These are phyloP conservation scores for Hemistola chrysoprasaria DNA, from an alignment of 2,888 invertebrate genomes.

Conservation along the genomic window DNA sequence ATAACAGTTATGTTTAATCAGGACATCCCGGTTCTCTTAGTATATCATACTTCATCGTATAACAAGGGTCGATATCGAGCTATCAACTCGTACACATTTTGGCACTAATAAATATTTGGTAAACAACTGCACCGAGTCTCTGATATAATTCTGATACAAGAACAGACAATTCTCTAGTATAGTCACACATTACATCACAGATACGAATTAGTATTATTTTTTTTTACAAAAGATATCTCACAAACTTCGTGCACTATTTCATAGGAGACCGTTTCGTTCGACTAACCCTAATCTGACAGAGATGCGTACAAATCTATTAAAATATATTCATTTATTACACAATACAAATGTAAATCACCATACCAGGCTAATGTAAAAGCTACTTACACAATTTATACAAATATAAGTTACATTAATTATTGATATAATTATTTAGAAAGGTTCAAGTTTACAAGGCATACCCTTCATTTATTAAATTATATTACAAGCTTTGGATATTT, in stretches of 20 bases:
- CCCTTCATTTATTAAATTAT: conserved; percentile 12
- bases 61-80: conserved; percentile 11
- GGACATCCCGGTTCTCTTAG: background rate
- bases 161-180: conserved; percentile 19
- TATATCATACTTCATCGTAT: background rate
- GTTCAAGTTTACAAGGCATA: conserved; percentile 24
- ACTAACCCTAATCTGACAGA: conserved; percentile 16
- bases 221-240: conserved; percentile 25
- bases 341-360: conserved; percentile 39
- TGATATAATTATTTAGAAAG: conserved; percentile 25
- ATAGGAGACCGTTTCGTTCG: conserved; percentile 16
- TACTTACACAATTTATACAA: conserved; percentile 39
- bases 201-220: conserved; percentile 27
- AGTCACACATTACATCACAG: conserved; percentile 28
- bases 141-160: conserved; percentile 17
- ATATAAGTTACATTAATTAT: conserved; percentile 24
- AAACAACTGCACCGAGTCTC: conserved; percentile 3
- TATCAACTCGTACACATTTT: conserved; percentile 13
- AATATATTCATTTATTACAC: conserved; percentile 37
- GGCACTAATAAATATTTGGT: conserved; percentile 23
- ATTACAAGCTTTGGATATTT: conserved; percentile 32
- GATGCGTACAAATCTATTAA: conserved; percentile 38
- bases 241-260: conserved; percentile 21
- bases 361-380: conserved; percentile 34
- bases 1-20: conserved; percentile 9